These are phyloP conservation scores for Coturnix japonica DNA, from an alignment of 2,113 vertebrate species.

Conservation along the genomic window DNA sequence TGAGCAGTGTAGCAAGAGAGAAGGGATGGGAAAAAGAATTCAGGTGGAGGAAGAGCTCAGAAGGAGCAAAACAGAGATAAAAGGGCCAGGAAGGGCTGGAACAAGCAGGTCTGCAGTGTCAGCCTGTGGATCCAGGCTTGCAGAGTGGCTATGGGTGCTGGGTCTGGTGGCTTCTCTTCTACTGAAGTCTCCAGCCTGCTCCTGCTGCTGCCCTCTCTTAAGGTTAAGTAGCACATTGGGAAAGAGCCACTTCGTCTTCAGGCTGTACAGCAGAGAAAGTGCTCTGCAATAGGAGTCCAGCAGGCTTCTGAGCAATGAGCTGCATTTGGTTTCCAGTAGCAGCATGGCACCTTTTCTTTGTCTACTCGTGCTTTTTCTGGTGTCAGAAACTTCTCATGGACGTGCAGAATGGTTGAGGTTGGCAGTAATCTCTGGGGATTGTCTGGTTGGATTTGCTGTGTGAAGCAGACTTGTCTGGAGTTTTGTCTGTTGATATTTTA, in stretches of 20 bases:
- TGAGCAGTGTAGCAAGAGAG: neutral
- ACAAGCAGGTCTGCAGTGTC: neutral
- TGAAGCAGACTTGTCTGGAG: neutral
- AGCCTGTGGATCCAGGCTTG: too few species aligned
- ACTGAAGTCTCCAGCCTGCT: neutral
- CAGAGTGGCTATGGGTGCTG: neutral
- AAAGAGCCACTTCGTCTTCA: neutral
- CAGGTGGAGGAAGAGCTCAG: neutral
- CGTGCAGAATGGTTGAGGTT: neutral
- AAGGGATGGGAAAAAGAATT: neutral
- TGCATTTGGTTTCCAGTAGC: neutral
- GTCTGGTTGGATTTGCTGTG: neutral
- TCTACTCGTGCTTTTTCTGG: neutral
- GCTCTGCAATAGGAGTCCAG: neutral
- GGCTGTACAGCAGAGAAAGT: neutral
- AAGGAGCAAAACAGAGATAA: neutral
- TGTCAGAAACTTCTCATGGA: neutral
- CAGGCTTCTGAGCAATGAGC: neutral
- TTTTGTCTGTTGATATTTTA: neutral
- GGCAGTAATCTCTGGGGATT: too few species aligned
- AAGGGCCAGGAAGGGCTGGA: neutral
- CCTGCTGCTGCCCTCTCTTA: neutral
- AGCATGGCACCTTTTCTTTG: neutral
- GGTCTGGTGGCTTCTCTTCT: neutral
- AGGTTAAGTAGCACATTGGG: neutral